A percentile compares a stretch with the other conserved stretches of the same genome.
Conservation (phyloP, 2,888 invertebrate genomes). For the Drosophila gaucha region DNA sequence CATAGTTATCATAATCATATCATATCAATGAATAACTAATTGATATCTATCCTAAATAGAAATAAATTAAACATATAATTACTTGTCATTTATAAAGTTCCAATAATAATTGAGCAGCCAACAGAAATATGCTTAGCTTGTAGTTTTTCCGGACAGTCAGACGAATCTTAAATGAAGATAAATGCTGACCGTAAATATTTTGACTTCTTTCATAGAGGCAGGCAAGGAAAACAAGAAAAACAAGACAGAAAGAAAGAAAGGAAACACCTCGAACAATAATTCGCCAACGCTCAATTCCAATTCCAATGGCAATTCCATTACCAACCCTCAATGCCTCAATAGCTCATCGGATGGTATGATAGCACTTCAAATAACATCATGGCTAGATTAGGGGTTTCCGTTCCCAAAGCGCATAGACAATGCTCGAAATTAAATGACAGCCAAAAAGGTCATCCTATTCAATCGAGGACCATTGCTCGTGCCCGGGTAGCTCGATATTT, state of each 20-base stretch:
- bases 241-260: constrained; percentile 39
- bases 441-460: constrained; percentile 75
- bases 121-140: constrained; percentile 26
- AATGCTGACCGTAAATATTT: constrained; percentile 77
- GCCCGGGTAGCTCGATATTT: constrained; percentile 65
- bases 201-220: constrained; percentile 50
- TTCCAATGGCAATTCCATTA: constrained; percentile 12
- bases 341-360: constrained; percentile 67
- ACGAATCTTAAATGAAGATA: constrained; percentile 49
- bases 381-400: constrained; percentile 83
- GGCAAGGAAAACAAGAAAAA: constrained; percentile 11
- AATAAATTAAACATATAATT: constrained; percentile 23
- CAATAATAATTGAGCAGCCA: not conserved
- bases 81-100: constrained; percentile 34
- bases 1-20: no score
- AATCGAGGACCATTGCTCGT: constrained; percentile 66
- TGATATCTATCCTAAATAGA: not conserved
- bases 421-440: constrained; percentile 82
- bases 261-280: constrained; percentile 56
- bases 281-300: constrained; percentile 51
- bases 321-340: constrained; percentile 38
- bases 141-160: constrained; percentile 26
- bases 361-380: constrained; percentile 76
- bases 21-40: constrained; percentile 5
- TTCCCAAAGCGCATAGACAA: constrained; percentile 80